Percentiles rank a stretch among this genome's conserved stretches.
Conservation (phyloP, 2,113 vertebrate species). For the Eleginops maclovinus region DNA sequence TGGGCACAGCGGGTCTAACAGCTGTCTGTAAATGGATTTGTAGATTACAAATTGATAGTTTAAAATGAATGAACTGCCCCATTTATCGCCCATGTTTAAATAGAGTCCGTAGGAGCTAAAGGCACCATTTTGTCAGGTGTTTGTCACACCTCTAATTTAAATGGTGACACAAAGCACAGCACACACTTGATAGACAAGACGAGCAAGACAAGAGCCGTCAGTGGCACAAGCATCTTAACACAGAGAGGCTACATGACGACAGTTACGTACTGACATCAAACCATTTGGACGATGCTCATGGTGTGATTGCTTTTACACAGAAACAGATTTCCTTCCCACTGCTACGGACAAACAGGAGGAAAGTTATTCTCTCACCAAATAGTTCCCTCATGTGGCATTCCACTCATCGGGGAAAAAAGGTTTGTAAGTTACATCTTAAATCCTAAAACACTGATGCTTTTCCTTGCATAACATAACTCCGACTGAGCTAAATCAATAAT, state of each 20-base stretch:
- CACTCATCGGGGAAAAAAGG: constrained; percentile 24
- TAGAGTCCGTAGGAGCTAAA: constrained; percentile 28
- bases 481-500: constrained; percentile 1
- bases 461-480: background rate
- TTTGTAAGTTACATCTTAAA: constrained; percentile 39
- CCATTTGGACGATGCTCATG: constrained; percentile 60
- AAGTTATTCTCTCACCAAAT: constrained; percentile 62
- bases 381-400: constrained; percentile 56
- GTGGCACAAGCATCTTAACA: constrained; percentile 60
- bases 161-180: constrained; percentile 36
- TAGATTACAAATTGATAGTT: background rate
- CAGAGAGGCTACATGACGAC: constrained; percentile 55
- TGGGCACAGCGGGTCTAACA: constrained; percentile 41
- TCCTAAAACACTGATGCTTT: constrained; percentile 3
- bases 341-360: constrained; percentile 38
- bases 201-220: constrained; percentile 55
- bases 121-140: constrained; percentile 61
- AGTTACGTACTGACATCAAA: constrained; percentile 47
- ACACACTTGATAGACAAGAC: constrained; percentile 51
- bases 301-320: constrained; percentile 40
- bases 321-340: constrained; percentile 50
- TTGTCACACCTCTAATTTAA: constrained; percentile 22
- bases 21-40: constrained; percentile 11
- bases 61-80: background rate
- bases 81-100: constrained; percentile 11